A percentile compares a stretch with the other conserved stretches of the same genome.
Evolutionary conservation across 2,888 invertebrate species (phyloP).

Genomic region (Agrochola lota): DNA sequence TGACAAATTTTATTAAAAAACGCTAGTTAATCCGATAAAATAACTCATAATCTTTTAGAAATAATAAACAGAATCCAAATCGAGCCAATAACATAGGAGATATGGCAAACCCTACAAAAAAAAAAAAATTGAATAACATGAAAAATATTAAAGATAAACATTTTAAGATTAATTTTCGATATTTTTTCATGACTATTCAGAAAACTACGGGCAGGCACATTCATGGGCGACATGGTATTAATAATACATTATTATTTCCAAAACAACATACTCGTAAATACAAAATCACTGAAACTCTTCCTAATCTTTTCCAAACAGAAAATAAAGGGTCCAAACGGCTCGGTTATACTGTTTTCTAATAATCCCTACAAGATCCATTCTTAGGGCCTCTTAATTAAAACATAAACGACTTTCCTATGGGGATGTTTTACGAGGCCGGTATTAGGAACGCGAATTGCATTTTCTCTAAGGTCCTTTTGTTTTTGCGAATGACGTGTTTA

Average conservation of each 20-base stretch:
- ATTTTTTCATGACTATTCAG: no score
- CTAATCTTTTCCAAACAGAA: slow-evolving; percentile 50
- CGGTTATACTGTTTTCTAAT: slow-evolving; percentile 79
- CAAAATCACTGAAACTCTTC: slow-evolving; percentile 6
- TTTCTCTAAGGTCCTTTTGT: slow-evolving; percentile 20
- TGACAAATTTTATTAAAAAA: no score
- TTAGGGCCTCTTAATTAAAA: slow-evolving; percentile 83
- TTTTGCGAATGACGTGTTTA: slow-evolving; percentile 43
- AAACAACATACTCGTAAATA: slow-evolving; percentile 2
- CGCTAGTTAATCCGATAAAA: no score
- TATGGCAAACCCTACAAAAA: no score
- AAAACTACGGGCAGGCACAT: no score
- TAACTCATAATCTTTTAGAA: no score
- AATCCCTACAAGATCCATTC: slow-evolving; percentile 74
- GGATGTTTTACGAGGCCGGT: slow-evolving; percentile 67
- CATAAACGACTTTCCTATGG: slow-evolving; percentile 82
- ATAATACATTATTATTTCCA: background rate
- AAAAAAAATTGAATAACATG: no score
- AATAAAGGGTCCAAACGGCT: slow-evolving; percentile 70
- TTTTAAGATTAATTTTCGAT: no score
- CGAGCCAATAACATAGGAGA: no score
- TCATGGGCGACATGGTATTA: no score
- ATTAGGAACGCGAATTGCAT: slow-evolving; percentile 73
- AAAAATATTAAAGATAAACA: no score
- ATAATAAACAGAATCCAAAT: no score